Base-by-base conservation (phyloP, 2,888 invertebrate species). In the Drosophila barbarae region DNA sequence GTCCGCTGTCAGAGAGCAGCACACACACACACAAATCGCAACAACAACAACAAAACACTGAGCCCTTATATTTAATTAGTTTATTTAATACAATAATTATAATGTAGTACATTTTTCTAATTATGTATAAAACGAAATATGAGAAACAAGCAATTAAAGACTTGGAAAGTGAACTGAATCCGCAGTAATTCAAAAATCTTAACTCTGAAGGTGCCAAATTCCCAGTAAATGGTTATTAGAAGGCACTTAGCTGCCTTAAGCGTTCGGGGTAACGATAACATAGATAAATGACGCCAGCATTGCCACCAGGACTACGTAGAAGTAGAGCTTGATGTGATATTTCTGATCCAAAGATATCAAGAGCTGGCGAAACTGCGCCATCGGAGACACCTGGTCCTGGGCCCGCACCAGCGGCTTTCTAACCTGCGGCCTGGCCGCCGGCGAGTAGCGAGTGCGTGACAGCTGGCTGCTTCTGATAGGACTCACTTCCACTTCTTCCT, bases 51-150 rank as follows among this genome's bases (percentile, higher is more conserved):
- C 15, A 46, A 47, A 54, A 50, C 68, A 74, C 66, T 70, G 70
- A 83, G 65, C 71, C 69, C 59, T 75, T 84, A 71, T 63, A 74
- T 77, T 80, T 80, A 80, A 72, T 78, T 78, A 84, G 84, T 72
- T 84, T 82, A 82, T 85, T 79, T 69, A 74, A 76, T 83, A 80
- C 61, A 49, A 68, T 81, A 74, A 82, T 71, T 72, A 73, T 74
- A 84, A 85, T 79, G 77, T 85, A 84, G 83, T 71, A 76, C 73
- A 73, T 82, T 79, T 80, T 81, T 81, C 78, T 85, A 84, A 85
- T 77, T 74, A 79, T 76, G 73, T 73, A 77, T 68, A 69, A 60
- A 71, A 56, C 36, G 53, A 38, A 60, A 54, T 10, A 41, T 60
- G 60, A 53, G 28, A 80, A 68, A 55, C 47, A 71, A 76, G 61